Evolutionary conservation across 2,113 vertebrate genomes (phyloP), one percentile per base, ranked within the genome.

Genomic region (Hemiprocne comata): DNA sequence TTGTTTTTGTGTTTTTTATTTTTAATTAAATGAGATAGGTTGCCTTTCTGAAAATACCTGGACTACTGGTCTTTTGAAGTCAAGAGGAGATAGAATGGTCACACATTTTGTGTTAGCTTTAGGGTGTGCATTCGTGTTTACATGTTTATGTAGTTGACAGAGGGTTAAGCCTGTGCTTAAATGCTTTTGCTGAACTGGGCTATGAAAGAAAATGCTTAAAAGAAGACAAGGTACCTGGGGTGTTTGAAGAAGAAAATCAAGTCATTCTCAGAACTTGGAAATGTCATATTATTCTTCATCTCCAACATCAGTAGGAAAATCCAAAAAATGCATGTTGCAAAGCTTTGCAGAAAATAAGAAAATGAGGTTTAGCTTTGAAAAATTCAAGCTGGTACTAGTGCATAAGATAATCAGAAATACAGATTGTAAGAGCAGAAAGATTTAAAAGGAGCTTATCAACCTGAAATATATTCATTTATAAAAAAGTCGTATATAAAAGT

Each of bases 301-400:
- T 95, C 40, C 66, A 61, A 7, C 53, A 91, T 87, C 80, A 87
- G 26, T 69, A 25, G n/a, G 46, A 89, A 95, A 95, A 90, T 78
- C 15, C 15, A 16, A 70, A 75, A 94, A 74, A 50, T 24, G 10
- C 16, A 48, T 51, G 19, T 82, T 75, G 40, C 53, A 87, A 85
- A 76, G 54, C 62, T 89, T 79, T 89, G 66, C 53, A 82, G 66
- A 82, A 97, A 95, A 82, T 78, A 85, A 69, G 61, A 69, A 92
- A 94, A 91, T 51, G 20, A 76, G 4, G 23, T 70, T 93, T 94
- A 24, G 4, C 81, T 96, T 95, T 95, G 89, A 96, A 95, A 95
- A 93, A 72, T 54, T 89, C 84, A 88, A 36, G 29, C 58, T 83
- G 26, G 23, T 85, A 40, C 60, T 95, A 95, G 69, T 54, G 46